phyloP scores from a whole-genome alignment of 1,140 invertebrate species.

The Glomeris maerens region DNA sequence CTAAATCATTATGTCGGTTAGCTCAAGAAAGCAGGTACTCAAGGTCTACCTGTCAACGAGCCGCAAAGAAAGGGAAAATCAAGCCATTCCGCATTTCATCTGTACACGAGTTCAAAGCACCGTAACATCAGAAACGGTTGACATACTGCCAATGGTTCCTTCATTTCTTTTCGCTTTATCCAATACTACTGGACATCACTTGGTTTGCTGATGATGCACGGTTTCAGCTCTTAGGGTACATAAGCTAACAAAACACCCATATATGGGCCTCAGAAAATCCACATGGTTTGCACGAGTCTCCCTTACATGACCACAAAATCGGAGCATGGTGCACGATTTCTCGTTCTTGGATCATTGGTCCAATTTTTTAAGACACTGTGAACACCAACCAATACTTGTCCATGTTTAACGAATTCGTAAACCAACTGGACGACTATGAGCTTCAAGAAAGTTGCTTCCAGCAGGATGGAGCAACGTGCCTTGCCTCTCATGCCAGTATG shows the following conservation, averaged over 20 bases:
- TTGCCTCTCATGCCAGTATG: not conserved
- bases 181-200: not conserved
- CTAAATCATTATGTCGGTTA: too few relatives aligned
- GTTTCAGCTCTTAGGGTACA: conserved; percentile 20
- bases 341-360: conserved; percentile 25
- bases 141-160: too few relatives aligned
- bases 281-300: conserved; percentile 23
- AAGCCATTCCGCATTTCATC: too few relatives aligned
- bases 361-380: conserved; percentile 4
- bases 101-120: too few relatives aligned
- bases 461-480: conserved; percentile 2
- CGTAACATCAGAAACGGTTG: too few relatives aligned
- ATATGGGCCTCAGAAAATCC: conserved; percentile 24
- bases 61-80: too few relatives aligned
- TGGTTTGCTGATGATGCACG: conserved; percentile 19
- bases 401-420: not conserved
- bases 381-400: not conserved
- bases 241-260: conserved; percentile 23
- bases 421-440: not conserved
- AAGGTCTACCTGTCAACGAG: too few relatives aligned
- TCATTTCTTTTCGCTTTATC: too few relatives aligned
- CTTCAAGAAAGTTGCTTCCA: conserved; percentile 1
- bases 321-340: conserved; percentile 27
- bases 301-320: conserved; percentile 25
- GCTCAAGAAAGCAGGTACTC: too few relatives aligned